Evolutionary conservation across 2,888 invertebrate species (phyloP), one percentile per base, ranked within the genome.

Genomic region (Dastarcus helophoroides): DNA sequence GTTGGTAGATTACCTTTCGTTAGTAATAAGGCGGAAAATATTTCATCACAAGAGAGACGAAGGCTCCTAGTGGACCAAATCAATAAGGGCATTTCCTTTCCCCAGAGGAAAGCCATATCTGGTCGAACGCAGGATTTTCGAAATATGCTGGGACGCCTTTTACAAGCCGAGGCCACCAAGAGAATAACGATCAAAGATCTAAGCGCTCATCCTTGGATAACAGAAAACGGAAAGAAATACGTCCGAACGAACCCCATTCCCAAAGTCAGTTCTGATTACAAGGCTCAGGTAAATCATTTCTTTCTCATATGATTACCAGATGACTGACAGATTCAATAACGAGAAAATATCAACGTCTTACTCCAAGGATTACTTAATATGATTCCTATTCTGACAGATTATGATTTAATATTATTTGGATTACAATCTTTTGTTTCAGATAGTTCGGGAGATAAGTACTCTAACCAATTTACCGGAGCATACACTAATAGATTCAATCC

Each of bases 1-100:
- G 68, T 78, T 11, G 81, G 81, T 5, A 71, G 71, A 33, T 63
- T 82, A 43, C 81, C 81, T 26, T 82, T 82, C 60, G 58, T 69
- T 34, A 57, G 58, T 46, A 51, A 51, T 48, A 56, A 40, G 43
- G 50, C 53, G 37, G 60, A 51, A 11, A 48, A 51, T 14, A 46
- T 68, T 49, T 47, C 70, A 48, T 48, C 67, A 42, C 54, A 71
- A 55, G 73, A 66, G 47, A 60, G 76, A 38, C 65, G 73, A 14
- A 65, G 67, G 47, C 67, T 71, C 42, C 66, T 80, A 32, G 71
- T 78, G 39, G 66, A 69, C 39, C 77, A 71, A 53, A 73, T 80
- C 43, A 68, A 78, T 46, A 67, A 71, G 42, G 82, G 81, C 5
- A 65, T 79, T 47, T 64, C 69, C 2, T 50, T 66, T 26, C 60